Conservation (phyloP, 2,113 vertebrate species). For the Apodemus speciosus region DNA sequence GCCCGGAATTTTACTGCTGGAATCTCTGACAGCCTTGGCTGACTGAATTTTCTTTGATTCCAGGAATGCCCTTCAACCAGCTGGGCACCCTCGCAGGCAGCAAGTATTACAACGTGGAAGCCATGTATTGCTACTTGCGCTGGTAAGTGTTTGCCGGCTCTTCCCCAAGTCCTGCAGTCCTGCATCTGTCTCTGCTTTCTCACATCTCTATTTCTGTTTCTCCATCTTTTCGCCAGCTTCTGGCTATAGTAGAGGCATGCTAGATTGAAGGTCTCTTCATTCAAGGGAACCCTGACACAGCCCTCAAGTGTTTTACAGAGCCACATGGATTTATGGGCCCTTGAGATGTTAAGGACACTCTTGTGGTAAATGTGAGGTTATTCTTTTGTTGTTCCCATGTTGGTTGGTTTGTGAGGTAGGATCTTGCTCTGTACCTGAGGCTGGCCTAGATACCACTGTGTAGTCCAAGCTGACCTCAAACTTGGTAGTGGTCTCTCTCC, state of each 20-base stretch:
- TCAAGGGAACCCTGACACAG: neutral
- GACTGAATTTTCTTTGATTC: slow-evolving; percentile 27
- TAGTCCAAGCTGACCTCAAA: neutral
- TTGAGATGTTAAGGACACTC: neutral
- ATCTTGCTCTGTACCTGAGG: neutral
- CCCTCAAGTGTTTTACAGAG: neutral
- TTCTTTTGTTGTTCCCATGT: neutral
- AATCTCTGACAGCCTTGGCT: neutral
- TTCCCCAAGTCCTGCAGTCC: neutral
- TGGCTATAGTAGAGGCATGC: neutral
- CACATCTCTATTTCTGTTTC: no score
- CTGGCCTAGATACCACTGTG: neutral
- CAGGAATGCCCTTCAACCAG: slow-evolving; percentile 99
- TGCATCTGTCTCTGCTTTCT: neutral
- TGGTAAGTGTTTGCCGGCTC: slow-evolving; percentile 88
- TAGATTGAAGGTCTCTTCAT: neutral
- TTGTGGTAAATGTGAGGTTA: neutral
- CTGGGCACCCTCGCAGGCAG: slow-evolving; percentile 96
- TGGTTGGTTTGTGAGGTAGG: neutral
- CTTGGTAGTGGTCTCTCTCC: neutral
- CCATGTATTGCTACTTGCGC: slow-evolving; percentile 97
- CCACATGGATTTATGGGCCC: neutral
- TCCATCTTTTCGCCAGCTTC: neutral
- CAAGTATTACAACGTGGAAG: slow-evolving; percentile 97
- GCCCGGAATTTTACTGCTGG: neutral